Evolutionary conservation across 2,113 vertebrate genomes (phyloP), one percentile per base, ranked within the genome.

Genomic region (Progne subis): DNA sequence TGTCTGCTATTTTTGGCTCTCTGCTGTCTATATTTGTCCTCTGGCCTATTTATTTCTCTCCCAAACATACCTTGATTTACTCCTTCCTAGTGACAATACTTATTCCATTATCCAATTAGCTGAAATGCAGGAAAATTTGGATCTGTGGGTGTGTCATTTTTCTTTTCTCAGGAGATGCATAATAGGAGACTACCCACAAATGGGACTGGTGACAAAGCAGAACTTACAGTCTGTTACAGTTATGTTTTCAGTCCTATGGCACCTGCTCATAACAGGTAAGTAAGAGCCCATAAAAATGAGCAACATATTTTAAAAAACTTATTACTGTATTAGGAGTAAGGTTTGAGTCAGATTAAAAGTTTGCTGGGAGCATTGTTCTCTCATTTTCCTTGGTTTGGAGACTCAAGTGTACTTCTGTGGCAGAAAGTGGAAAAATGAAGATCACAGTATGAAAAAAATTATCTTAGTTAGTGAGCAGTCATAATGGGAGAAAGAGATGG

Each of bases 11-110:
- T 94, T 95, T 91, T 90, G 69, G 6, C 9, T 70, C 32, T 94
- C 11, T 14, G 8, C 10, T 78, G 4, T 56, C 41, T 83, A 3
- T 44, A n/a, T 77, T 86, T 85, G 53, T 91, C 53, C 86, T 96
- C 65, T 87, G 83, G 75, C 53, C 85, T 92, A 85, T 82, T 97
- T 85, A 59, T 26, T 97, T 97, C 63, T 93, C 69, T 63, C 57
- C 11, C 9, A 57, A 78, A 76, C 44, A 86, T 89, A 74, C 18
- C 65, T 92, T 41, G 43, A 77, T 61, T 75, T 57, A 85, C 81
- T 92, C 77, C 84, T 46, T 82, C 72, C 68, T 49, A 46, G 81
- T 5, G 3, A 78, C 69, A 93, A 86, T 92, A 61, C 34, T 92
- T 97, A 81, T 32, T 81, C 16, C 11, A 39, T 56, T 78, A 57